Evolutionary conservation across 2,888 invertebrate species (phyloP).

Genomic region (Andrena dorsata): DNA sequence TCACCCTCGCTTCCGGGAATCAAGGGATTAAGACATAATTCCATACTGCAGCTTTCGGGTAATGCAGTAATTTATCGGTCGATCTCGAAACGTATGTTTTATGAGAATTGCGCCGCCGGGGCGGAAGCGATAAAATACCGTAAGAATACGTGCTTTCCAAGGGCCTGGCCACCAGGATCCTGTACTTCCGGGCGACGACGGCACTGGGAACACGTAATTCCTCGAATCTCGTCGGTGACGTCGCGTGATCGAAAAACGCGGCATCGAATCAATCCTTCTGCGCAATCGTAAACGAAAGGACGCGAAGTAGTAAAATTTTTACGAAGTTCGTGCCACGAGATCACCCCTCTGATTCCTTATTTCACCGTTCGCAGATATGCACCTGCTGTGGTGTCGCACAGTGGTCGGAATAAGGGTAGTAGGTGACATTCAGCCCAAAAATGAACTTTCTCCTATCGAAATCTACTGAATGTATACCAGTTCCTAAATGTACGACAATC

Average conservation of each 20-base stretch:
- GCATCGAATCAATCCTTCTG: conserved; percentile 46
- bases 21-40: conserved; percentile 39
- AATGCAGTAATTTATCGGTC: conserved; percentile 42
- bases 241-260: conserved; percentile 30
- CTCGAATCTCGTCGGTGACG: conserved; percentile 1
- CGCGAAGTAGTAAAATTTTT: conserved; percentile 60
- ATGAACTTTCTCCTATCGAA: too few species aligned
- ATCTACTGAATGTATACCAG: too few species aligned
- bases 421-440: too few species aligned
- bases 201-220: conserved; percentile 35
- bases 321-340: conserved; percentile 38
- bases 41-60: not conserved
- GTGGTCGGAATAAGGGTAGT: not conserved
- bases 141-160: not conserved
- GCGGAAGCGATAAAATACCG: conserved; percentile 11
- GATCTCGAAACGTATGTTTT: conserved; percentile 29
- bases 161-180: not conserved
- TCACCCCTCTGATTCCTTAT: conserved; percentile 15
- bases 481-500: too few species aligned
- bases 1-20: conserved; percentile 9
- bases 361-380: not conserved
- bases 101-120: not conserved
- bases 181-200: conserved; percentile 4
- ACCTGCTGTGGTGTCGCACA: not conserved
- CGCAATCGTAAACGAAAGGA: conserved; percentile 59